Evolutionary conservation across 2,888 invertebrate species (phyloP), one percentile per base, ranked within the genome.

Genomic region (Apamea epomidion): DNA sequence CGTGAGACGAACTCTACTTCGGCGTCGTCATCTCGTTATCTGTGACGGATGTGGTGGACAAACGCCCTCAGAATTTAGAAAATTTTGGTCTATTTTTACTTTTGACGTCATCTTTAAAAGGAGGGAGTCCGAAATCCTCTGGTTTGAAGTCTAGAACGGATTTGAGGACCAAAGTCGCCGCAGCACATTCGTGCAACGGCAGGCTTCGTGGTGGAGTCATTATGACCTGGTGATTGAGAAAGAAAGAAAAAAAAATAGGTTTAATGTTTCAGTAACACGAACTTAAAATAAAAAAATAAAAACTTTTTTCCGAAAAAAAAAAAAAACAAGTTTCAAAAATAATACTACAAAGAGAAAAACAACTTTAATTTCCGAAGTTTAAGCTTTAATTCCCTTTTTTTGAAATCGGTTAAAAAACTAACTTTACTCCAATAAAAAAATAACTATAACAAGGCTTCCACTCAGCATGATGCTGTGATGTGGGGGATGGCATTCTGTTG

Each of bases 221-320:
- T n/a, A 72, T 7, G 3, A 72, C 72, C 72, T 72, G 72, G 62
- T 62, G 62, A 62, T 21, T n/a, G 42, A 62, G 21, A 65, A 65
- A 37, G 25, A 37, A 65, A 62, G 29, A 7, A 32, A 62, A 7
- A 32, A 37, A 37, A 37, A 14, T 29, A 2, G 62, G 29, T 64
- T 64, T 32, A 32, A 64, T 18, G 18, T 32, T 18, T 32, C 18
- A 32, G 8, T 32, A 64, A 16, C 1, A 25, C 16, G 18, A 6
- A 3, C 16, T 5, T 3, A 16, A 10, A 45, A 10, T 45, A 45
- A 45, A 42, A 10, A 42, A 45, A 45, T 10, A 45, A 45, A 10
- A 42, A 42, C 42, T 0, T 37, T 5, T 48, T 48, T 48, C 0
- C 5, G 18, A 6, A 51, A 18, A 51, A 18, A 51, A 51, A 51